phyloP scores from a whole-genome alignment of 2,113 vertebrate species.

The Aphyosemion australe region DNA sequence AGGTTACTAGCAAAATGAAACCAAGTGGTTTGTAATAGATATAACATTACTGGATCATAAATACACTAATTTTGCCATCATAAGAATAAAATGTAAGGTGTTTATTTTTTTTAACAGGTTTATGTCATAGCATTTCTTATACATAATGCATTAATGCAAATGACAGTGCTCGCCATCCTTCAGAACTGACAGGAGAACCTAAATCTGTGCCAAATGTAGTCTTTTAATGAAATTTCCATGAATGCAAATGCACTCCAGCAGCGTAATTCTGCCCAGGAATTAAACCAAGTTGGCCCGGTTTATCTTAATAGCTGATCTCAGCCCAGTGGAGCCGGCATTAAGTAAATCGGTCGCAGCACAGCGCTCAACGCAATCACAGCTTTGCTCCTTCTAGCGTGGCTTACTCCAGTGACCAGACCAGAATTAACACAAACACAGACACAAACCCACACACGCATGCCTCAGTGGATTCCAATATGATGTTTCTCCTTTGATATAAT shows the following conservation, averaged over 20 bases:
- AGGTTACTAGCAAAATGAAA: constrained; percentile 58
- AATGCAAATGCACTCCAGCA: constrained; percentile 78
- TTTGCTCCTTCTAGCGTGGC: constrained; percentile 79
- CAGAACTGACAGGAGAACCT: constrained; percentile 73
- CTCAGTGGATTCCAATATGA: constrained; percentile 77
- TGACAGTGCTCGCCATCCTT: constrained; percentile 61
- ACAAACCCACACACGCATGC: constrained; percentile 47
- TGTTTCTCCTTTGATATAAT: constrained; percentile 75
- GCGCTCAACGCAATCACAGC: constrained; percentile 76
- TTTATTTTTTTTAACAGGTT: constrained; percentile 52
- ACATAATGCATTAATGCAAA: constrained; percentile 80
- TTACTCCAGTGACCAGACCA: constrained; percentile 77
- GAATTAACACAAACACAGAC: constrained; percentile 67
- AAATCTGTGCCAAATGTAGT: constrained; percentile 79
- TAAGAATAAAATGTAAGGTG: constrained; percentile 63
- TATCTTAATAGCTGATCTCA: constrained; percentile 85
- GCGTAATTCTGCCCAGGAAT: constrained; percentile 77
- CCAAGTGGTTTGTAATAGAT: constrained; percentile 45
- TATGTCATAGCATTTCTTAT: constrained; percentile 67
- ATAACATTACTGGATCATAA: constrained; percentile 51
- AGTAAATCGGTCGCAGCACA: constrained; percentile 72
- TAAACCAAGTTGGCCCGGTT: constrained; percentile 77
- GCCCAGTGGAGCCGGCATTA: constrained; percentile 74
- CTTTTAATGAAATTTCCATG: constrained; percentile 81
- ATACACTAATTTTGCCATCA: constrained; percentile 18